Conservation (phyloP, 2,888 invertebrate genomes). For the Platycheirus albimanus region DNA sequence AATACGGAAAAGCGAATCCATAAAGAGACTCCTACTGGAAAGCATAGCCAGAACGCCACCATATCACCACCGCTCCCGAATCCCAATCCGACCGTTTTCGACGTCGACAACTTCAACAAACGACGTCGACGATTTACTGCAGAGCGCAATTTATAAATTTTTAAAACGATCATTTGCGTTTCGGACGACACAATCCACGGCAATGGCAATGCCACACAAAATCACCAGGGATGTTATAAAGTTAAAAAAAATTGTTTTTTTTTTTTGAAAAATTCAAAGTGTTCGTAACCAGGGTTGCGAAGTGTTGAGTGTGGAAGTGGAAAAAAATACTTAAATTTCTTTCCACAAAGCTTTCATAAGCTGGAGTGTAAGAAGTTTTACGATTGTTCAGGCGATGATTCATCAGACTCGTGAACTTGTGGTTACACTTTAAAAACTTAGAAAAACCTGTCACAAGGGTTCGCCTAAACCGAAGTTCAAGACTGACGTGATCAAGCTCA, state of each 20-base stretch:
- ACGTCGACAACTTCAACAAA: constrained; percentile 41
- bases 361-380: too few species aligned
- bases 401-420: too few species aligned
- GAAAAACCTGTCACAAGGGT: too few species aligned
- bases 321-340: too few species aligned
- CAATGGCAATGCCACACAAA: constrained; percentile 1
- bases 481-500: too few species aligned
- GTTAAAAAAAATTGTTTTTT: neutral
- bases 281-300: too few species aligned
- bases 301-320: too few species aligned
- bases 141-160: constrained; percentile 72
- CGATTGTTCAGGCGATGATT: too few species aligned
- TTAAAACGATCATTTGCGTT: constrained; percentile 73
- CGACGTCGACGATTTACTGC: constrained; percentile 67
- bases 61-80: neutral
- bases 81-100: constrained; percentile 9
- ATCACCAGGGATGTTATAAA: constrained; percentile 14
- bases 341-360: too few species aligned
- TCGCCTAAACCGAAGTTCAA: too few species aligned
- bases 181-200: constrained; percentile 56
- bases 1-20: neutral
- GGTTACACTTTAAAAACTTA: too few species aligned
- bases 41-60: constrained; percentile 7
- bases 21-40: neutral
- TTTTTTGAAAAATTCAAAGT: too few species aligned